Evolutionary conservation across 2,888 invertebrate genomes (phyloP).

Genomic region (Loripinus fragilis): DNA sequence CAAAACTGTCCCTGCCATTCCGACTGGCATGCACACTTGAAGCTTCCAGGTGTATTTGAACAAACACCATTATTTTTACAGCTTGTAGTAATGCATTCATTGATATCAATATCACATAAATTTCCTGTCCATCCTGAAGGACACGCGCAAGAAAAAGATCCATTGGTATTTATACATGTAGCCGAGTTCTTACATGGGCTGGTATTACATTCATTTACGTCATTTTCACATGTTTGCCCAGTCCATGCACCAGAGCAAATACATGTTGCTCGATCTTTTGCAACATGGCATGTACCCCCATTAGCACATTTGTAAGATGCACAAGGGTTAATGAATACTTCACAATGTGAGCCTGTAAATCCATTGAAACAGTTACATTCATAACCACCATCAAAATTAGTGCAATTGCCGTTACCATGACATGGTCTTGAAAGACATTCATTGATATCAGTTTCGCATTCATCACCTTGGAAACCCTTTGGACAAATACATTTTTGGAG

Average conservation of each 20-base stretch:
- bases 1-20: slow-evolving; percentile 64
- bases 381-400: slow-evolving; percentile 84
- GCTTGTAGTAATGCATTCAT: slow-evolving; percentile 23
- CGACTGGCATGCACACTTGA: slow-evolving; percentile 57
- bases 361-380: slow-evolving; percentile 92
- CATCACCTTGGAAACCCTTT: slow-evolving; percentile 41
- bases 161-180: slow-evolving; percentile 36
- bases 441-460: slow-evolving; percentile 43
- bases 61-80: slow-evolving; percentile 61
- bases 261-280: slow-evolving; percentile 31
- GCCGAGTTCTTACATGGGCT: slow-evolving; percentile 35
- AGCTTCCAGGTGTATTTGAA: slow-evolving; percentile 58
- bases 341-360: slow-evolving; percentile 91
- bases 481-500: slow-evolving; percentile 37
- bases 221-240: slow-evolving; percentile 39
- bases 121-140: background rate
- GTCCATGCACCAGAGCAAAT: slow-evolving; percentile 41
- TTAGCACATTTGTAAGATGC: slow-evolving; percentile 35
- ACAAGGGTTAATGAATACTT: slow-evolving; percentile 83
- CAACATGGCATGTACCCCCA: slow-evolving; percentile 40
- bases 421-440: slow-evolving; percentile 44
- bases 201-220: slow-evolving; percentile 57
- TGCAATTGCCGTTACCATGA: slow-evolving; percentile 40
- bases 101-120: background rate
- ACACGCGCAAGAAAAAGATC: slow-evolving; percentile 20